Evolutionary conservation across 2,888 invertebrate genomes (phyloP), one percentile per base, ranked within the genome.

Genomic region (Lasioglossum zephyrum): DNA sequence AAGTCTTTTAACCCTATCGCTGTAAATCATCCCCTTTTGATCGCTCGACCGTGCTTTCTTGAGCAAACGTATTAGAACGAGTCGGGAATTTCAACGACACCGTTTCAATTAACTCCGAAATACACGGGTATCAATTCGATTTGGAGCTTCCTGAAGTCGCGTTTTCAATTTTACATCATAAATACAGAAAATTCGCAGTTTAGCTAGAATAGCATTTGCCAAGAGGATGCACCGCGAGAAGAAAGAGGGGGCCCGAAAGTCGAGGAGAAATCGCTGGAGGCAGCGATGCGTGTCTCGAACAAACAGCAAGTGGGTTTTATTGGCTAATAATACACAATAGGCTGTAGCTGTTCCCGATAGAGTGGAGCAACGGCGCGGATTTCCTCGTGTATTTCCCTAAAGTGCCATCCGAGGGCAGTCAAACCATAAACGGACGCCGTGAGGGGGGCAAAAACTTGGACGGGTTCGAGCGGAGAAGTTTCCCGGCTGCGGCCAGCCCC

Each of bases 381-480:
- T 73, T 82, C 72, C 87, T 78, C 80, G 77, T 91, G 93, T 93
- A 95, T 94, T 95, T 95, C 95, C 95, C 95, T 95, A 94, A 95
- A 95, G 95, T 95, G 92, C 94, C 93, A 94, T 95, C 91, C 89
- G 91, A 94, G 93, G 92, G 93, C 92, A 94, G 94, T 94, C 87
- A 94, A 94, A 94, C 94, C 93, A 95, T 95, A 94, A 94, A 94
- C 88, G 89, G 85, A 70, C 85, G 88, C 81, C 85, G 85, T 78
- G 69, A 77, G 81, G 66, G 80, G 60, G 77, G 84, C 86, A 82
- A 89, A 90, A 90, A 91, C 83, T 91, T 89, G 80, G 73, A 70
- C 77, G 11, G 77, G 77, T 87, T 85, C 77, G 70, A 79, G 31
- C 63, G 73, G 73, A 77, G 87, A 91, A 91, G 91, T 91, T 91